Base-by-base conservation (phyloP, 64 coral and sea anemone species). In the Orbicella faveolata region DNA sequence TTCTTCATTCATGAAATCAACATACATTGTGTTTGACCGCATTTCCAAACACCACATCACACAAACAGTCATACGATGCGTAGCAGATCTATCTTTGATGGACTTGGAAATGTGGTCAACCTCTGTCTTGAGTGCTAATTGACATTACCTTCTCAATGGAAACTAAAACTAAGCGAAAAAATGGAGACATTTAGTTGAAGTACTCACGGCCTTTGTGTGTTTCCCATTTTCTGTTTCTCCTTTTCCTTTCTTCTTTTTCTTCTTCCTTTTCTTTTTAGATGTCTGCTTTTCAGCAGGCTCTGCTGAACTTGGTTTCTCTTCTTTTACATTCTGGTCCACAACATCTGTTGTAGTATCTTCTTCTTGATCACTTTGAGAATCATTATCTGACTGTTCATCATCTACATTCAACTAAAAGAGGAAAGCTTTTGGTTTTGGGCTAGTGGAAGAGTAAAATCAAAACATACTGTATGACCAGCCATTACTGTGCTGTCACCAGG, bases 211-310 rank as follows among this genome's bases (percentile, higher is more conserved):
- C 63, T 59, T 79, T 4, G 23, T 54, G 26, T 54, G 10, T 67
- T 79, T 63, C 20, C 39, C 63, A 70, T 89, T 81, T 68, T 80
- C 77, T 66, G 6, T 33, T 11, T 78, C 64, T 66, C 35, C 62
- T 10, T 89, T 89, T 34, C 77, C 88, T 68, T 79, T 80, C 77
- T 89, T 89, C 63, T 64, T 79, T 39, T 65, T 89, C 70, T 89
- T 89, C 23, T 79, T 89, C 18, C 35, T 89, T 34, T 80, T 89
- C 64, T 79, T 89, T 89, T 68, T 80, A 55, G 75, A 23, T 25
- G 8, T 30, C 2, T 70, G 35, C 41, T 54, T 79, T 55, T 79
- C 77, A 79, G 52, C 26, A 26, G 51, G 25, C 16, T 75, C 72
- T 30, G n/a, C 36, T 36, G 41, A 64, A n/a, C 35, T 61, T 23